Evolutionary conservation across 2,113 vertebrate genomes (phyloP).

Genomic region (Podilymbus podiceps): DNA sequence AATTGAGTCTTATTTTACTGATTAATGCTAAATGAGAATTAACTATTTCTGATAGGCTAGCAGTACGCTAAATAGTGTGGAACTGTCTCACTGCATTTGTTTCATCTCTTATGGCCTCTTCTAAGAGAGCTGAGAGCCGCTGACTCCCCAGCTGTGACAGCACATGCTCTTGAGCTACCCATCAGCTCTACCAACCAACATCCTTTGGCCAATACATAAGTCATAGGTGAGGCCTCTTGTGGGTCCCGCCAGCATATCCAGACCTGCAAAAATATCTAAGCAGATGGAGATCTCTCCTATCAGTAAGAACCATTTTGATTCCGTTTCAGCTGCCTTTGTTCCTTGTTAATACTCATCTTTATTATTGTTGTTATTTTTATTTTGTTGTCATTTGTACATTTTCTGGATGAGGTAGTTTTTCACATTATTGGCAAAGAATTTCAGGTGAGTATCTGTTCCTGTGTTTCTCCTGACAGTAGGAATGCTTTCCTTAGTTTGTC

Average conservation of each 20-base stretch:
- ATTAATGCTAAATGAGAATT: neutral
- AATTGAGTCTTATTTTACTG: neutral
- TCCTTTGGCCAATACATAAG: neutral
- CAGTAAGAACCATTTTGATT: neutral
- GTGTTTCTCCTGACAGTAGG: constrained; percentile 22
- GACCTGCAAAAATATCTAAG: neutral
- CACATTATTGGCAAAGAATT: neutral
- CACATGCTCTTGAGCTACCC: neutral
- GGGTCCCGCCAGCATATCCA: neutral
- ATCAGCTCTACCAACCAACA: neutral
- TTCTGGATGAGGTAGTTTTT: neutral
- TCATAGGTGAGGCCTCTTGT: neutral
- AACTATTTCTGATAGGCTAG: neutral
- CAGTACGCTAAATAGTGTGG: neutral
- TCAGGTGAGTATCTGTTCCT: neutral
- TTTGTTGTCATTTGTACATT: neutral
- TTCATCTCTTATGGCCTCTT: neutral
- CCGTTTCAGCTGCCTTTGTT: neutral
- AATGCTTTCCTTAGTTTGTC: constrained; percentile 30
- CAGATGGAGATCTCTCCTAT: neutral
- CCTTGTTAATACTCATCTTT: neutral
- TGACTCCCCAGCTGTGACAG: neutral
- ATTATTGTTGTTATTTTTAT: neutral
- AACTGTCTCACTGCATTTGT: neutral
- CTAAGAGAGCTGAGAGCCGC: neutral